phyloP scores from a whole-genome alignment of 1,140 invertebrate species.

The Aphaenogaster floridana region DNA sequence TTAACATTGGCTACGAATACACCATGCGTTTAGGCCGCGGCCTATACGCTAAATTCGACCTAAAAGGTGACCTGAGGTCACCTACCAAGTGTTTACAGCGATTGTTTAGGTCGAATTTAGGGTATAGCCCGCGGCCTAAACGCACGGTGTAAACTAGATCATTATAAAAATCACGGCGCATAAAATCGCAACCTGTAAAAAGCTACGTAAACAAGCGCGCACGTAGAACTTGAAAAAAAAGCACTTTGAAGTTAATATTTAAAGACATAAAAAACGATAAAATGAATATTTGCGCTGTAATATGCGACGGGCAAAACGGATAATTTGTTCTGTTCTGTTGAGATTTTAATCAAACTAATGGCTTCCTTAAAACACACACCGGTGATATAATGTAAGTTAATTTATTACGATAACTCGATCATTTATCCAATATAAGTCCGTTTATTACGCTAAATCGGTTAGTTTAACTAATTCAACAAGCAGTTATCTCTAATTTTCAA shows the following conservation, averaged over 20 bases:
- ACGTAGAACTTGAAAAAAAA: background rate
- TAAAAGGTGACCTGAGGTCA: no score
- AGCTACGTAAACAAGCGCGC: background rate
- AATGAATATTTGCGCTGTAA: background rate
- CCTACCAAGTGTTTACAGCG: no score
- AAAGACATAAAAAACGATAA: background rate
- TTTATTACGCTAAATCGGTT: background rate
- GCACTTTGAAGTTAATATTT: background rate
- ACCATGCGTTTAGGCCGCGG: no score
- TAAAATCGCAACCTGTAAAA: conserved; percentile 1
- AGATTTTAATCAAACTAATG: background rate
- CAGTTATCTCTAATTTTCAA: conserved; percentile 41
- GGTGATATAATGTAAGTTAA: background rate
- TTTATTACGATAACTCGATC: conserved; percentile 35
- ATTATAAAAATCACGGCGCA: background rate
- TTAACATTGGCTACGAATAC: background rate
- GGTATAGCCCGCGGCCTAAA: no score
- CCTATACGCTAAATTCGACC: no score
- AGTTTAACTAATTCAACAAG: background rate
- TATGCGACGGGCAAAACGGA: background rate
- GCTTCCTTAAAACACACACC: background rate
- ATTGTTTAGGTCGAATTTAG: no score
- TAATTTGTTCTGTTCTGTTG: background rate
- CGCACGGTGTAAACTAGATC: no score
- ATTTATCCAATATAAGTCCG: conserved; percentile 13